Base-by-base conservation (phyloP, 2,113 vertebrate genomes). In the Oncorhynchus masou region DNA sequence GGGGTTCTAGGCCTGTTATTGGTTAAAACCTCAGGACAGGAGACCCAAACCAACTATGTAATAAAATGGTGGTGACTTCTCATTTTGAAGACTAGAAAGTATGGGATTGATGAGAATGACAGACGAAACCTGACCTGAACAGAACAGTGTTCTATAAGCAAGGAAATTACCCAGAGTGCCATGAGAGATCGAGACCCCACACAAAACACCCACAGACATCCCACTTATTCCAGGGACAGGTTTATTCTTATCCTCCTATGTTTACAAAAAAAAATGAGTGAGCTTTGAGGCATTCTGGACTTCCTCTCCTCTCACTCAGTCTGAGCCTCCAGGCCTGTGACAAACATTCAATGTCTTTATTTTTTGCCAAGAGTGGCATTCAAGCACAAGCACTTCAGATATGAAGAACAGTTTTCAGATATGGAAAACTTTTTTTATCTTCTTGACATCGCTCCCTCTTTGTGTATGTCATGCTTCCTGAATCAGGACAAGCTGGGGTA, bases 181-280 rank as follows among this genome's bases (percentile, higher is more conserved):
- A 85, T 82, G 84, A 62, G 2, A n/a, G 71, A 49, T 82, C 57
- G 1, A 24, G 71, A 62, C 72, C 39, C 73, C 73, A 73, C 78
- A 78, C 69, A 78, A 19, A 79, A 83, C 81, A 65, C 66, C 57
- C 64, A 60, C 11, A 64, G 68, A 78, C 76, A 39, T 11, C 29
- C 0, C 74, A 8, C 74, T 82, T 71, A 70, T 68, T 79, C 79
- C 76, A 54, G 70, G 64, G 70, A 76, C 79, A 76, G 83, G 73
- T 82, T 59, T 22, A 31, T 71, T 77, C 80, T 87, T 90, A 91
- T 88, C 87, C 79, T 25, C 59, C 70, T 68, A 68, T 19, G 20
- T 34, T 34, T 31, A 62, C 3, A 73, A 76, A 64, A 31, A 31
- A 1, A 4, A 80, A 45, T 15, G 27, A 82, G 74, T 59, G 25